These are phyloP conservation scores for Megaceryle alcyon DNA, from an alignment of 2,797 vertebrate species.

Conservation along the genomic window DNA sequence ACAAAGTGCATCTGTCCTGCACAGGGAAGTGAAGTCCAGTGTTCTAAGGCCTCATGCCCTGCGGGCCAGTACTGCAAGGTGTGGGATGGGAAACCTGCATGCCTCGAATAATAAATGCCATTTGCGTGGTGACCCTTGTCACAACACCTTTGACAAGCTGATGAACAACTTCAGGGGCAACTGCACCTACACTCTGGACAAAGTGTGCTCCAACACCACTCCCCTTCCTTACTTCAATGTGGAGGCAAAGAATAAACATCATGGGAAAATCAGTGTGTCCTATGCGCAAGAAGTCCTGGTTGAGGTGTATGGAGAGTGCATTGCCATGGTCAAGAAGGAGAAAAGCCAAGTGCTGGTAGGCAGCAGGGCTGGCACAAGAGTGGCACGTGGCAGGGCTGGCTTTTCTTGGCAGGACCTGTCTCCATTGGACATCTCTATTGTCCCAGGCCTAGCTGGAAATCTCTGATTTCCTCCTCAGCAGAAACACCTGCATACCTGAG, in stretches of 20 bases:
- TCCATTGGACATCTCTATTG: rapidly evolving
- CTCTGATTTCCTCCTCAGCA: constrained; percentile 78
- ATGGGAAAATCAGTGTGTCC: constrained; percentile 65
- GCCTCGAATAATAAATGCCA: constrained; percentile 74
- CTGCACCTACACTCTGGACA: constrained; percentile 85
- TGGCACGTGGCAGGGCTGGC: rapidly evolving
- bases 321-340: constrained; percentile 77
- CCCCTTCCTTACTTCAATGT: constrained; percentile 80
- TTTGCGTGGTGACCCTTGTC: constrained; percentile 79
- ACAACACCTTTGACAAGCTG: constrained; percentile 84
- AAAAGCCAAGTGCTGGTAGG: constrained; percentile 82
- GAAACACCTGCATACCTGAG: constrained; percentile 72
- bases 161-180: constrained; percentile 79
- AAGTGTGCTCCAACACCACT: constrained; percentile 74
- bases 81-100: constrained; percentile 28
- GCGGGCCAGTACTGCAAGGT: constrained; percentile 72
- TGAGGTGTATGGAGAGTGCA: constrained; percentile 61
- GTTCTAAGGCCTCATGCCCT: constrained; percentile 72
- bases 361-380: rapidly evolving
- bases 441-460: neutral
- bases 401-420: neutral
- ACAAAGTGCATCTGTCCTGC: constrained; percentile 80
- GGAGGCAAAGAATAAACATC: constrained; percentile 80
- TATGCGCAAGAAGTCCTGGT: constrained; percentile 77
- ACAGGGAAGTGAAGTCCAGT: constrained; percentile 59